These are phyloP conservation scores for Aviceda subcristata DNA, from an alignment of 2,113 vertebrate genomes.

Conservation along the genomic window DNA sequence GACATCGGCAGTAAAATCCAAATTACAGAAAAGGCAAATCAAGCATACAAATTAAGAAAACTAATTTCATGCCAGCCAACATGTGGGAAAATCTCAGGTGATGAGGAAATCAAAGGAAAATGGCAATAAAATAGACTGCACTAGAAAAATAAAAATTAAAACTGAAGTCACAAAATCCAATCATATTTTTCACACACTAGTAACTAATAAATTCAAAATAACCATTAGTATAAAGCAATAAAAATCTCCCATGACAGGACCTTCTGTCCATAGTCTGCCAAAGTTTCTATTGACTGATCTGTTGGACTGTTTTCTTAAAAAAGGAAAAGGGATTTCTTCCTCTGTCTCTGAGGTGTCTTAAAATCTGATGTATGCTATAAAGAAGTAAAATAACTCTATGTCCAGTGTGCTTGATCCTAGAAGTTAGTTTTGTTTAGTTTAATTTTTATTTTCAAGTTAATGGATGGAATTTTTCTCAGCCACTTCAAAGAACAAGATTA, in stretches of 20 bases:
- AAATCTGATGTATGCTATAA: neutral
- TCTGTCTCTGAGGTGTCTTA: neutral
- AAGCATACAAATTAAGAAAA: slow-evolving; percentile 26
- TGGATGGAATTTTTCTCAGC: neutral
- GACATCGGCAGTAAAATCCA: neutral
- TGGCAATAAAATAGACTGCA: neutral
- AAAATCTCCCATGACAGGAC: neutral
- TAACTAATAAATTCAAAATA: neutral
- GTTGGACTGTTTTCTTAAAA: neutral
- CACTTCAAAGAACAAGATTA: neutral
- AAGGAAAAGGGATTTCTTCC: neutral
- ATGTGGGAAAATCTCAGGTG: neutral
- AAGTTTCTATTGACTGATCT: neutral
- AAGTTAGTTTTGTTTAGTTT: neutral
- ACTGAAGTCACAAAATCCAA: neutral
- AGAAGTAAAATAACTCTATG: neutral
- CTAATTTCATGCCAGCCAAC: neutral
- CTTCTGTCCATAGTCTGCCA: neutral
- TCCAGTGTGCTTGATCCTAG: neutral
- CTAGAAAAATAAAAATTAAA: neutral
- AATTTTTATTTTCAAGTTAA: neutral
- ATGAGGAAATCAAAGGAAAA: slow-evolving; percentile 15
- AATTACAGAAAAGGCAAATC: slow-evolving; percentile 2
- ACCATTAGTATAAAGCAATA: neutral
- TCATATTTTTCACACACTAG: neutral